Percentiles rank a stretch among this genome's conserved stretches.
Conservation (phyloP, 2,113 vertebrate species). For the Pelmatolapia mariae region DNA sequence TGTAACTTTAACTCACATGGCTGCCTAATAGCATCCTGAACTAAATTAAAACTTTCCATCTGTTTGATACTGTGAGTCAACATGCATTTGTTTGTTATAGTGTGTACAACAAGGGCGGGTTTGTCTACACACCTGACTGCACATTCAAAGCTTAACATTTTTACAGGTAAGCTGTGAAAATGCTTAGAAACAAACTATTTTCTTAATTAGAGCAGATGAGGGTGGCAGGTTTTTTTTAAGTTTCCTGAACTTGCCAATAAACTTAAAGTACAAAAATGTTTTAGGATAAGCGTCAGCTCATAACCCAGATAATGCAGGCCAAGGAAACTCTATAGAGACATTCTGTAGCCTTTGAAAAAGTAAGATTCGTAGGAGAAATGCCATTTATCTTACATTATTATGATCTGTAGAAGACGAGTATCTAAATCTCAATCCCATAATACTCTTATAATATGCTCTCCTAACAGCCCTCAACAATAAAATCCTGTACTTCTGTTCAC, state of each 20-base stretch:
- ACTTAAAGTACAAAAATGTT: neutral
- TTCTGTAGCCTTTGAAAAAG: neutral
- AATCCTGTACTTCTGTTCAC: neutral
- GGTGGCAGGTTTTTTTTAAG: neutral
- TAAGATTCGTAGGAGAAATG: conserved; percentile 4
- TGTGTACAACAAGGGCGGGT: neutral
- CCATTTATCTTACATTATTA: conserved; percentile 23
- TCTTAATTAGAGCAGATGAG: conserved; percentile 30
- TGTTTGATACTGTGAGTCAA: conserved; percentile 21
- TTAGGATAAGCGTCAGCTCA: neutral
- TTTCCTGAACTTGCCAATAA: neutral
- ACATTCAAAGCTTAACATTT: conserved; percentile 19
- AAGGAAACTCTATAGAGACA: conserved; percentile 18
- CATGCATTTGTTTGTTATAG: conserved; percentile 11
- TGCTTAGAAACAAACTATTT: conserved; percentile 27
- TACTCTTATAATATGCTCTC: neutral
- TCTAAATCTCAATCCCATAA: neutral
- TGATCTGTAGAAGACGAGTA: conserved; percentile 10
- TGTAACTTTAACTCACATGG: neutral
- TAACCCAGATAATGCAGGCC: neutral
- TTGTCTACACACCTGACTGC: conserved; percentile 8
- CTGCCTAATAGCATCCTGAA: neutral
- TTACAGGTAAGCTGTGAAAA: conserved; percentile 24
- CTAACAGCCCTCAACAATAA: neutral
- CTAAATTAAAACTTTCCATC: conserved; percentile 34